Evolutionary conservation across 2,888 invertebrate species (phyloP).

Genomic region (Galeruca laticollis): DNA sequence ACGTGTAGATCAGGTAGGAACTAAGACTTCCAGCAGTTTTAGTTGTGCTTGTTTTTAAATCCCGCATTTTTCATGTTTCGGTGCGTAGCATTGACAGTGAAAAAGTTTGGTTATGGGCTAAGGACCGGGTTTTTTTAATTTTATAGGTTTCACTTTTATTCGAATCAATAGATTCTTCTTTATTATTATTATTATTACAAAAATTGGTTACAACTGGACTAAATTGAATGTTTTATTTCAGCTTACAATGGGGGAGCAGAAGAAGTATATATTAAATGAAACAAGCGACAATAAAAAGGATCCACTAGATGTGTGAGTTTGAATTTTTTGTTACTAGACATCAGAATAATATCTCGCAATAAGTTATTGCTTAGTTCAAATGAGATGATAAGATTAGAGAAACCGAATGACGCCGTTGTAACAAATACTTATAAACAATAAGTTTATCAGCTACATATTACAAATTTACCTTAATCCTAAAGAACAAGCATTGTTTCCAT

Average conservation of each 20-base stretch:
- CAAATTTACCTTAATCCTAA: neutral
- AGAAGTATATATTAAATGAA: slow-evolving; percentile 22
- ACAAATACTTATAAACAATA: neutral
- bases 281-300: slow-evolving; percentile 23
- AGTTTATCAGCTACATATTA: neutral
- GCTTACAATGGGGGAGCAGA: slow-evolving; percentile 32
- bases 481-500: no score
- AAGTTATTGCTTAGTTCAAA: neutral
- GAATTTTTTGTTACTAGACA: neutral
- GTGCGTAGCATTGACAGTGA: neutral
- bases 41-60: neutral
- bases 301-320: slow-evolving; percentile 40
- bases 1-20: neutral
- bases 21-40: neutral
- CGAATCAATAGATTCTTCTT: no score
- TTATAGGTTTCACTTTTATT: no score
- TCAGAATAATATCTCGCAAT: neutral
- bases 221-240: slow-evolving; percentile 14
- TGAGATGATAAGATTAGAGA: neutral
- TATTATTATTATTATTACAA: no score
- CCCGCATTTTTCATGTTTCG: neutral
- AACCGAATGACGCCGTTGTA: neutral
- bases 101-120: neutral
- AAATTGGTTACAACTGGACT: no score
- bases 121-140: no score